A percentile compares a stretch with the other conserved stretches of the same genome.
These are phyloP conservation scores for Odontocerum albicorne DNA, from an alignment of 2,888 invertebrate species.

Conservation along the genomic window DNA sequence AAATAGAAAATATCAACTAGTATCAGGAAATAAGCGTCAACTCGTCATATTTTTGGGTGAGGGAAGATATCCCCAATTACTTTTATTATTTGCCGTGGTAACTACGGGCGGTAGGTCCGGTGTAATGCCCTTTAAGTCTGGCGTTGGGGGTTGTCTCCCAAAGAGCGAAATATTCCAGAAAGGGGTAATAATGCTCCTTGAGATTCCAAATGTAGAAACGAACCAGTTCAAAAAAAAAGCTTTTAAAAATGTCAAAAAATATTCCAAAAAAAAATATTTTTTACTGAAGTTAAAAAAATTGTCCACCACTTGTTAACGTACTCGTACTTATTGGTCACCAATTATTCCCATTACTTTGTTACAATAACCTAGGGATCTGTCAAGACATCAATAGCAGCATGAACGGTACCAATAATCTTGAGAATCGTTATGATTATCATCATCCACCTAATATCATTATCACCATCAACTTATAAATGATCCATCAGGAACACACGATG, in stretches of 20 bases:
- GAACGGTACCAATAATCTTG: no score
- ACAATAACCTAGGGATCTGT: no score
- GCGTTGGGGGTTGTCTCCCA: background rate
- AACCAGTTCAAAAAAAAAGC: conserved; percentile 1
- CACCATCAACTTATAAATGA: no score
- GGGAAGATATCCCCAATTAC: conserved; percentile 14
- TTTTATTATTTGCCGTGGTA: conserved; percentile 8
- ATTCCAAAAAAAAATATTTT: no score
- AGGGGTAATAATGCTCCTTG: background rate
- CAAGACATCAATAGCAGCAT: no score
- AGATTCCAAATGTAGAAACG: background rate
- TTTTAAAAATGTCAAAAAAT: background rate
- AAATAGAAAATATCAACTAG: background rate
- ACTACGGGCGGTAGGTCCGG: background rate
- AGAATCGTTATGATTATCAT: no score
- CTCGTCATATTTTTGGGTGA: background rate
- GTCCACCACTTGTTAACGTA: no score
- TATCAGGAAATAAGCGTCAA: background rate
- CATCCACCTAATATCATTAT: no score
- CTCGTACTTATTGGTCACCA: no score
- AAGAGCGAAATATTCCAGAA: background rate
- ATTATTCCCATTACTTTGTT: no score
- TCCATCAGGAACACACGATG: no score
- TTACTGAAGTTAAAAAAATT: no score
- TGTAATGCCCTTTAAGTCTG: background rate